Conservation (phyloP, 1,140 invertebrate genomes). For the Macrosteles quadrilineatus region DNA sequence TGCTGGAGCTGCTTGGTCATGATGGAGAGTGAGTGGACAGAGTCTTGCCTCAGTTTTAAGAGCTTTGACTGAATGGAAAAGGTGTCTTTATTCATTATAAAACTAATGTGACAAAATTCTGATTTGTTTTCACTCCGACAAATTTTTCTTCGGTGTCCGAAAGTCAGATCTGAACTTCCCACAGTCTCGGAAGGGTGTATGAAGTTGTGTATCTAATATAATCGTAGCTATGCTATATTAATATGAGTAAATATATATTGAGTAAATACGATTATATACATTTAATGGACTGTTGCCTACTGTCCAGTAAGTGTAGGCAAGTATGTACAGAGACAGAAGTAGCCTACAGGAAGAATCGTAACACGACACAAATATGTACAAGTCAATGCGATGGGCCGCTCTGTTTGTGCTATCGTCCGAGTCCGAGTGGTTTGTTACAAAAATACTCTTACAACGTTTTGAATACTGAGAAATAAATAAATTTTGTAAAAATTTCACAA, state of each 20-base stretch:
- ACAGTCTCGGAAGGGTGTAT: neutral
- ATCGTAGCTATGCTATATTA: neutral
- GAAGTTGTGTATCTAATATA: neutral
- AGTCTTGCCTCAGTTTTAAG: too few species aligned
- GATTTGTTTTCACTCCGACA: neutral
- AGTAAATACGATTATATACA: slow-evolving; percentile 22
- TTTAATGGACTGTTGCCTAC: slow-evolving; percentile 15
- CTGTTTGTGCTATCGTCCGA: slow-evolving; percentile 4
- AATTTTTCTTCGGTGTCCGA: neutral
- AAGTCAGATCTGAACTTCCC: slow-evolving; percentile 1
- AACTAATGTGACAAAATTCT: neutral
- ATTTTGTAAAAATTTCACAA: neutral
- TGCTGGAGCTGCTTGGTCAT: neutral
- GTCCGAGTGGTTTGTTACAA: neutral
- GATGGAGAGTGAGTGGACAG: too few species aligned
- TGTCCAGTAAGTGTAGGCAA: neutral
- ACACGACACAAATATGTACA: neutral
- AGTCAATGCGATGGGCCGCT: neutral
- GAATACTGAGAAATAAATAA: neutral
- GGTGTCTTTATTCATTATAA: neutral
- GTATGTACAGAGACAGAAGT: slow-evolving; percentile 6
- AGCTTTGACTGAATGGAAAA: neutral
- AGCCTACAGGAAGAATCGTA: neutral
- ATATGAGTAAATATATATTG: slow-evolving; percentile 14
- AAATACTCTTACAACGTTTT: slow-evolving; percentile 2